A percentile compares a stretch with the other conserved stretches of the same genome.
phyloP scores from a whole-genome alignment of 1,140 invertebrate genomes.

The Diachasmimorpha longicaudata region DNA sequence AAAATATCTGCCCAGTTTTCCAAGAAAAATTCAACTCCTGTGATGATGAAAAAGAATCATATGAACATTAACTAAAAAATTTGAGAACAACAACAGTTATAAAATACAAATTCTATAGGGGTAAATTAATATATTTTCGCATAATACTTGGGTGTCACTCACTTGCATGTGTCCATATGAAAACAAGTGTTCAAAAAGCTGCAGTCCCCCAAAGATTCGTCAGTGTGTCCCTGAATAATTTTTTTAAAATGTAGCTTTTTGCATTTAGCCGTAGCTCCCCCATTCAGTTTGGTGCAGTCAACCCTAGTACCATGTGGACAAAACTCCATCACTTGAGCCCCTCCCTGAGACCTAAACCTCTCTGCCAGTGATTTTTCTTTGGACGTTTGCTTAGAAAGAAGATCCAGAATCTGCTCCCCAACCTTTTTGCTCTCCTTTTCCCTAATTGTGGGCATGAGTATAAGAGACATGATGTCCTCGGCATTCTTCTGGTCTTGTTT shows the following conservation, averaged over 20 bases:
- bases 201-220: constrained; percentile 94
- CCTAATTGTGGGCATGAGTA: constrained; percentile 91
- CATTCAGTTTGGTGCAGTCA: constrained; percentile 80
- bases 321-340: constrained; percentile 93
- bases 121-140: no score
- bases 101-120: no score
- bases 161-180: constrained; percentile 98
- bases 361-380: constrained; percentile 94
- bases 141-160: constrained; percentile 44
- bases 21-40: background rate
- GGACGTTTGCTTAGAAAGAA: constrained; percentile 93
- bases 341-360: constrained; percentile 94
- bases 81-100: no score
- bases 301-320: constrained; percentile 93
- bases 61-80: no score
- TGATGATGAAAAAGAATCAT: background rate
- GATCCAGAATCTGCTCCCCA: constrained; percentile 93
- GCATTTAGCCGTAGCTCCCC: constrained; percentile 67
- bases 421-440: constrained; percentile 96
- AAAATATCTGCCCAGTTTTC: no score
- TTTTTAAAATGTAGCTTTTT: constrained; percentile 96
- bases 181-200: constrained; percentile 98
- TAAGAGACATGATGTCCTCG: constrained; percentile 71
- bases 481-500: constrained; percentile 52
- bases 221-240: constrained; percentile 96